A percentile compares a stretch with the other conserved stretches of the same genome.
These are phyloP conservation scores for Caenorhabditis zanzibari DNA, from an alignment of 2,888 invertebrate genomes.

Conservation along the genomic window DNA sequence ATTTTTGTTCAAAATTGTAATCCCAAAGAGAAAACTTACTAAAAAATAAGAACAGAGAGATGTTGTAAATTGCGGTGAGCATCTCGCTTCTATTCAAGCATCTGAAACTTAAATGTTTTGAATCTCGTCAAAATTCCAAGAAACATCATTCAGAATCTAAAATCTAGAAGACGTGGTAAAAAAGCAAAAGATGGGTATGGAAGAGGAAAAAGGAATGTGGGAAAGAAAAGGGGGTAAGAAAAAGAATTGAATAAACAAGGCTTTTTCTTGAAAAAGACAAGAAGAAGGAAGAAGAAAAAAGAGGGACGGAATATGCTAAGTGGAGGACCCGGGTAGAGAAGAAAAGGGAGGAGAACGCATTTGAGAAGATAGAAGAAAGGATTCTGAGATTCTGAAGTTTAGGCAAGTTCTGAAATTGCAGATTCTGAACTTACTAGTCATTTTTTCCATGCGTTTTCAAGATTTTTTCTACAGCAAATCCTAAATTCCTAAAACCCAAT, in stretches of 20 bases:
- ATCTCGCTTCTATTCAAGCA: slow-evolving; percentile 19
- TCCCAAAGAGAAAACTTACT: slow-evolving; percentile 51
- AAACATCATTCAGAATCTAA: background rate
- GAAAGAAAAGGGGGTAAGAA: slow-evolving; percentile 8
- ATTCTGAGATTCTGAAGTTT: too few species aligned
- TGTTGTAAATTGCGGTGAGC: slow-evolving; percentile 52
- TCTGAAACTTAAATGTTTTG: slow-evolving; percentile 2
- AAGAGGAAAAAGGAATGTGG: background rate
- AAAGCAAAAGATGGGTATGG: background rate
- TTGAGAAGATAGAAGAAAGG: background rate
- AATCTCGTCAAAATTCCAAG: background rate
- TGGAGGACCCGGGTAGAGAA: background rate
- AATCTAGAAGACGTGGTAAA: slow-evolving; percentile 21
- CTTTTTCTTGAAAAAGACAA: background rate
- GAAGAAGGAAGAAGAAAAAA: slow-evolving; percentile 9
- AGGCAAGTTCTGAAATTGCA: background rate
- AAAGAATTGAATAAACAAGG: slow-evolving; percentile 51
- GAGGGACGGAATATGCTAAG: slow-evolving; percentile 35
- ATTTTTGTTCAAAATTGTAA: too few species aligned
- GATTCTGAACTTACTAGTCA: background rate
- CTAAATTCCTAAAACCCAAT: too few species aligned
- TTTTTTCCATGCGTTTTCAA: too few species aligned
- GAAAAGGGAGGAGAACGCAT: background rate
- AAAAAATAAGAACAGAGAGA: slow-evolving; percentile 49
- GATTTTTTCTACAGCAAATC: too few species aligned